Evolutionary conservation across 2,797 vertebrate genomes (phyloP), one percentile per base, ranked within the genome.

Genomic region (Chaetophractus vellerosus): DNA sequence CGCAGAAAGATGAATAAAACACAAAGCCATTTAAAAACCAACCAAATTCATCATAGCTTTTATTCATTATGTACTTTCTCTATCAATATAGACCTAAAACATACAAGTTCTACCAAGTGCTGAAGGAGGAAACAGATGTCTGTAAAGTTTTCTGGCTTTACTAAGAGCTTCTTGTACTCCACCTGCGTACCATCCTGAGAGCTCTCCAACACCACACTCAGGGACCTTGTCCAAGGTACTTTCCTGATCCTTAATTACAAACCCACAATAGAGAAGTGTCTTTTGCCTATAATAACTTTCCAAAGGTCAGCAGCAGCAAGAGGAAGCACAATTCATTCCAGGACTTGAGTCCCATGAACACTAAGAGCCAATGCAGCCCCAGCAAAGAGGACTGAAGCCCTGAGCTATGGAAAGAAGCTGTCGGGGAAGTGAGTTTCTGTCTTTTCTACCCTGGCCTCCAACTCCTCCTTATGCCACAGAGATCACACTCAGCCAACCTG

Each of bases 301-400:
- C 88, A 81, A 86, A 81, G 45, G 91, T 91, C 88, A 84, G 79
- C 55, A 89, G 61, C 63, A 96, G 31, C 45, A 89, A 79, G 18
- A 95, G 55, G 41, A 95, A 59, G 74, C 36, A 88, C 64, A 80
- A 26, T 59, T 28, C 57, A 52, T 64, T 57, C 88, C 41, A 88
- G 71, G 24, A n/a, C 74, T 38, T n/a, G 21, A 83, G 79, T 64
- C 24, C 10, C 36, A 76, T 3, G 2, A 59, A 83, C 50, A 38
- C 45, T 89, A 92, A 94, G 80, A 93, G 80, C 48, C 31, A 90
- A 50, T 38, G 12, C 33, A 69, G 52, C 57, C 76, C 88, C 45
- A 63, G 66, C 55, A 91, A 88, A 81, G 57, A 84, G 48, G 75
- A 64, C 50, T 80, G 50, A 52, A 87, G 14, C 68, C 16, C 33